Conservation (phyloP, 2,113 vertebrate species). For the Istiophorus platypterus region DNA sequence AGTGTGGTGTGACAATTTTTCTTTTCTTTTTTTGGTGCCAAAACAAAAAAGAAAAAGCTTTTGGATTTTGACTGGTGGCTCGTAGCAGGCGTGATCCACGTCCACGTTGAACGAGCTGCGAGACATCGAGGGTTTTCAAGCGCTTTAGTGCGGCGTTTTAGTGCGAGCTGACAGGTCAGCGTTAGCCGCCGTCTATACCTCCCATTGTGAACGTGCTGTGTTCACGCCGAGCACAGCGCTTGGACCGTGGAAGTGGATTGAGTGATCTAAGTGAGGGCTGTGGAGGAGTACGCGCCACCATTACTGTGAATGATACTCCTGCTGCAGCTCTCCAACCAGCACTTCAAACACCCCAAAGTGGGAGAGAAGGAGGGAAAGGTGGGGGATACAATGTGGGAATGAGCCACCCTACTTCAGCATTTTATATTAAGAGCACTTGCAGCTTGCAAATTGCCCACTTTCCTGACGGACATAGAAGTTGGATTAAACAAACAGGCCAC, state of each 20-base stretch:
- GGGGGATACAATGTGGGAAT: conserved; percentile 68
- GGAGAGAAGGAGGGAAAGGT: conserved; percentile 74
- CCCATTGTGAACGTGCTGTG: conserved; percentile 60
- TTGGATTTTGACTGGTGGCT: conserved; percentile 13
- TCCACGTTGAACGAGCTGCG: conserved; percentile 41
- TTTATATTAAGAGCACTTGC: conserved; percentile 73
- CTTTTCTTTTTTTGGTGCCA: not conserved
- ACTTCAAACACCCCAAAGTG: conserved; percentile 70
- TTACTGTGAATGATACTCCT: conserved; percentile 80
- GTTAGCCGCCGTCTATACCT: conserved; percentile 46
- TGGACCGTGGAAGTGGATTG: conserved; percentile 72
- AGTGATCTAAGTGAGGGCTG: conserved; percentile 77
- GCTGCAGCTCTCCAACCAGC: conserved; percentile 68
- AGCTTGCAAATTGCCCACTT: conserved; percentile 75
- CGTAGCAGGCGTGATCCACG: conserved; percentile 15
- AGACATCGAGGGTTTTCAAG: conserved; percentile 42
- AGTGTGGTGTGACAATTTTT: conserved; percentile 6
- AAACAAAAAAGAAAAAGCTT: too few species aligned
- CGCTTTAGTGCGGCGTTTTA: conserved; percentile 61
- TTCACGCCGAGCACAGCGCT: conserved; percentile 43
- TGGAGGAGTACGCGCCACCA: conserved; percentile 76
- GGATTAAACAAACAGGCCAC: conserved; percentile 76
- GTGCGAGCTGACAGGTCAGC: conserved; percentile 60
- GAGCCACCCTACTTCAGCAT: conserved; percentile 70
- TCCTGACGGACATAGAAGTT: conserved; percentile 59